Evolutionary conservation across 1,140 invertebrate species (phyloP), one percentile per base, ranked within the genome.

Genomic region (Caerostris extrusa): DNA sequence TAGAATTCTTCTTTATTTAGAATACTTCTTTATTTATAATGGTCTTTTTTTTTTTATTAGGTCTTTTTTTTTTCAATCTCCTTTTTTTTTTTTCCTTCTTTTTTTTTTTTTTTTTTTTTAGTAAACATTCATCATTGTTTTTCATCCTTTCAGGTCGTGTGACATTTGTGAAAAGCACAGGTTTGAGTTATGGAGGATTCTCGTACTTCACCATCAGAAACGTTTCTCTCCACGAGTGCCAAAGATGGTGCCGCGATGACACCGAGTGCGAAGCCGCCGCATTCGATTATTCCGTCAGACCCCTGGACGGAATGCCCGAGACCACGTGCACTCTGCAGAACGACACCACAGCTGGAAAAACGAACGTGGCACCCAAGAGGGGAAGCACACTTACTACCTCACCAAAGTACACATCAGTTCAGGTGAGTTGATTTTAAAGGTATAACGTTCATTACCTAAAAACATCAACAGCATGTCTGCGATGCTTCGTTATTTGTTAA

Each of bases 371-470:
- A 61, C 98, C 98, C 5, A 95, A 96, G 86, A 97, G 98, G 95
- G 98, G 98, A 5, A 98, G 95, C 98, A 98, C 96, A 98, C 98
- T 96, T 99, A 99, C 96, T 99, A 99, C 96, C 98, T 99, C 98
- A 98, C 98, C 95, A 99, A 99, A 96, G 96, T 99, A 95, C 97
- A 98, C 96, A 97, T 99, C 95, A 96, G 98, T 96, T 98, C 98
- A 95, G 97, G 97, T 97, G 96, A 96, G 95, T 94, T 67, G 10
- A 58, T 55, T 19, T 10, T 82, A 34, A 34, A 34, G 34, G 34
- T 2, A 34, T 34, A 34, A 34, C 34, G 61, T 64, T 64, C 8
- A 64, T 10, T 64, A 64, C 61, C 61, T 1, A 34, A 34, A 34
- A 34, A 34, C 34, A 34, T 34, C 34, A 34, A 2, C 34, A 34